Evolutionary conservation across 2,113 vertebrate species (phyloP).

Genomic region (Oncorhynchus kisutch): DNA sequence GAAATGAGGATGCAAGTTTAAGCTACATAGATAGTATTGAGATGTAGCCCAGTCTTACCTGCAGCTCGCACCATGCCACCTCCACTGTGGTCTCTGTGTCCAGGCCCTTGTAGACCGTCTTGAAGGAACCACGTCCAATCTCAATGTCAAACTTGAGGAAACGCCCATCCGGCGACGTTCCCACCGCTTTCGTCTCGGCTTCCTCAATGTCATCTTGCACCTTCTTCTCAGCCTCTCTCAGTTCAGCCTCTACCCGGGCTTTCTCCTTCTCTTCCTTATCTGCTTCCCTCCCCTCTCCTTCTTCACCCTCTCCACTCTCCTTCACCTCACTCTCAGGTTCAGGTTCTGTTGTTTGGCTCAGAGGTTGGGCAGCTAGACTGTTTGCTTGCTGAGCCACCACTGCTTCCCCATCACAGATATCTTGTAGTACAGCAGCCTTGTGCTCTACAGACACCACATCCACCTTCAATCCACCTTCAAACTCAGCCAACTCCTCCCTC

Average conservation of each 20-base stretch:
- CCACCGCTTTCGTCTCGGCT: slow-evolving; percentile 96
- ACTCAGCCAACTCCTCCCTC: slow-evolving; percentile 35
- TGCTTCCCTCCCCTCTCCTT: slow-evolving; percentile 61
- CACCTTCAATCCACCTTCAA: slow-evolving; percentile 30
- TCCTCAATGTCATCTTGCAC: slow-evolving; percentile 89
- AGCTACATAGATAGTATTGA: background rate
- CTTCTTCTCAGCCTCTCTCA: slow-evolving; percentile 77
- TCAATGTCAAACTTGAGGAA: slow-evolving; percentile 98
- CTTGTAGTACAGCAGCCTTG: slow-evolving; percentile 34
- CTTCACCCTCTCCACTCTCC: slow-evolving; percentile 29
- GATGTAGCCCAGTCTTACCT: slow-evolving; percentile 75
- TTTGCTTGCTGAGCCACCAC: slow-evolving; percentile 37
- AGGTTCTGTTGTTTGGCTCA: slow-evolving; percentile 46
- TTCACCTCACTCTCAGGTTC: slow-evolving; percentile 52
- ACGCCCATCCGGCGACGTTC: slow-evolving; percentile 90
- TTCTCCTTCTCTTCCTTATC: slow-evolving; percentile 67
- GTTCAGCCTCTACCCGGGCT: slow-evolving; percentile 75
- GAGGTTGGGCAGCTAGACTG: slow-evolving; percentile 46
- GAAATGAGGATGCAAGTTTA: background rate
- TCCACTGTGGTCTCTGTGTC: slow-evolving; percentile 98
- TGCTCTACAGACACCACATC: slow-evolving; percentile 49
- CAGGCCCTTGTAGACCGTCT: slow-evolving; percentile 96
- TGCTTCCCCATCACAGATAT: slow-evolving; percentile 50
- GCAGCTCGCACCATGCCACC: slow-evolving; percentile 97
- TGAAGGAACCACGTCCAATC: slow-evolving; percentile 96